A percentile compares a stretch with the other conserved stretches of the same genome.
These are phyloP conservation scores for Synanthedon myopaeformis DNA, from an alignment of 2,888 invertebrate species.

Conservation along the genomic window DNA sequence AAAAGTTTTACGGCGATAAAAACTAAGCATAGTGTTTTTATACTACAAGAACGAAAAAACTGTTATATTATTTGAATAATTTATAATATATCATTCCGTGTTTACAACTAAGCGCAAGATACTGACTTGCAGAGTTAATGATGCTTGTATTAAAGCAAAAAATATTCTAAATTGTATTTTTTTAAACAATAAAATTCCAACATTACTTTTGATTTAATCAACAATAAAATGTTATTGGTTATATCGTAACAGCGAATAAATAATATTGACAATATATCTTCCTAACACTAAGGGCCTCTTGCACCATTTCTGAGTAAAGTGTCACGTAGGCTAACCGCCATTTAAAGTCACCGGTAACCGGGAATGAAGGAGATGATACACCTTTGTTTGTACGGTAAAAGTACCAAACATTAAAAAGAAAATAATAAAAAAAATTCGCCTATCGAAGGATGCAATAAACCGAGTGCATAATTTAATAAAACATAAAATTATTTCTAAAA, in stretches of 20 bases:
- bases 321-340: no score
- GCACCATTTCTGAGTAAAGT: no score
- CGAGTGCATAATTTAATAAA: no score
- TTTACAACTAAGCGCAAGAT: neutral
- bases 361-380: no score
- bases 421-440: no score
- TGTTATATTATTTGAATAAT: neutral
- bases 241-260: constrained; percentile 22
- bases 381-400: no score
- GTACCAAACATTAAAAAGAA: no score
- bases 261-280: constrained; percentile 27
- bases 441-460: no score
- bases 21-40: constrained; percentile 15
- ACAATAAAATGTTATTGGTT: neutral
- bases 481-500: no score
- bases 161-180: neutral
- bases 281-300: no score
- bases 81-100: neutral
- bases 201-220: neutral
- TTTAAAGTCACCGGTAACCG: no score
- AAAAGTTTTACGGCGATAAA: constrained; percentile 28
- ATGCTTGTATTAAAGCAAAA: neutral
- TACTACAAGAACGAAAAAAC: neutral
- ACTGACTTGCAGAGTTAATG: neutral
- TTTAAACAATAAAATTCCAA: neutral